Conservation (phyloP, 2,888 invertebrate genomes). For the Xanthostigma xanthostigma region DNA sequence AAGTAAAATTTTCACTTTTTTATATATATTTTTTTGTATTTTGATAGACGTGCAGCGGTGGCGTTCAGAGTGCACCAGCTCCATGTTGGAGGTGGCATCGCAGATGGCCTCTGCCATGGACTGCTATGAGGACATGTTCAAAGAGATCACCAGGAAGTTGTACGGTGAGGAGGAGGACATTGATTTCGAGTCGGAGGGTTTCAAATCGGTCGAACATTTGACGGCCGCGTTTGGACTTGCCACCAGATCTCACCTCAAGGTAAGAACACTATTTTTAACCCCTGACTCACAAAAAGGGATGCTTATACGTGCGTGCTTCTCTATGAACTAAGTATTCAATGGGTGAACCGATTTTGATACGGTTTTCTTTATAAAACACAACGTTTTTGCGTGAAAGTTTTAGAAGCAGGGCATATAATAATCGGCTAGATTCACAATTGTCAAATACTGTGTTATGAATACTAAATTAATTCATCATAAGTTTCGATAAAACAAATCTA, state of each 20-base stretch:
- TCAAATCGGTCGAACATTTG: slow-evolving; percentile 58
- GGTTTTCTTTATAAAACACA: too few species aligned
- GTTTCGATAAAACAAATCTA: too few species aligned
- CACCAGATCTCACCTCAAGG: slow-evolving; percentile 28
- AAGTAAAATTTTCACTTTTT: too few species aligned
- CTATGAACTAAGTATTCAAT: too few species aligned
- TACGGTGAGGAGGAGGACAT: slow-evolving; percentile 64
- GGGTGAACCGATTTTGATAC: too few species aligned
- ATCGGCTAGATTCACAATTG: too few species aligned
- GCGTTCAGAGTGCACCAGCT: slow-evolving; percentile 12
- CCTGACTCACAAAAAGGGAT: too few species aligned
- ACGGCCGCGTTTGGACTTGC: slow-evolving; percentile 57
- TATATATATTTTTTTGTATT: slow-evolving; percentile 3
- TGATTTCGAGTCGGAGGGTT: slow-evolving; percentile 33
- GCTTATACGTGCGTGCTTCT: too few species aligned
- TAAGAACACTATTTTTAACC: background rate
- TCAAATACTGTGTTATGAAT: too few species aligned
- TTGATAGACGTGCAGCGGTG: slow-evolving; percentile 6
- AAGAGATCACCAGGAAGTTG: slow-evolving; percentile 81
- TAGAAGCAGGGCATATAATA: too few species aligned
- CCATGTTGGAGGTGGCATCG: slow-evolving; percentile 34
- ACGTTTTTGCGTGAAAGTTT: too few species aligned
- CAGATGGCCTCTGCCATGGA: slow-evolving; percentile 46
- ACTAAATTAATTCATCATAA: too few species aligned
- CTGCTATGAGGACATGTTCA: slow-evolving; percentile 74